Base-by-base conservation (phyloP, 2,888 invertebrate species). In the Oithona nana region DNA sequence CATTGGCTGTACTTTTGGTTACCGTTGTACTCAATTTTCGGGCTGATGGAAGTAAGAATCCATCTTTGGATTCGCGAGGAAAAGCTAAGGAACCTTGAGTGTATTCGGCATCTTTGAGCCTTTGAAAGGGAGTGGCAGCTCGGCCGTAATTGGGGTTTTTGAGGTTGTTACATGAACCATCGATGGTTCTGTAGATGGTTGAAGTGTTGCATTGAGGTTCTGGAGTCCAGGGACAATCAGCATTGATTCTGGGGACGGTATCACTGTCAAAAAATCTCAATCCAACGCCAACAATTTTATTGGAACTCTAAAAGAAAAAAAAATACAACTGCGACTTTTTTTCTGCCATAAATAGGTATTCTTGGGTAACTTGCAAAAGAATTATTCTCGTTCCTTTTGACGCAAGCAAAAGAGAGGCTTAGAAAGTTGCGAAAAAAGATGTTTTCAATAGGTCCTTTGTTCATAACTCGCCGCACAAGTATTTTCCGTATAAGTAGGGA, bases 151-250 rank as follows among this genome's bases (percentile, higher is more conserved):
- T 49, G 11, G 61, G 61, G 26, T 64, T 50, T 13, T 63, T 54
- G 24, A 66, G 58, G 55, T 64, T 66, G 26, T 66, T 66, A 60
- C 66, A 66, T 28, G 63, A 63, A 16, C 66, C 66, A 49, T 66
- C 66, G 16, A 51, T 48, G 13, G 63, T 64, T 20, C 65, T 51
- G 30, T 63, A 66, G 16, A 29, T 55, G 20, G 6, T 49, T 28
- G 29, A n/a, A 20, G 29, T 6, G 24, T 55, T 28, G 28, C 62
- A 62, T 13, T 26, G 30, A 8, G 56, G 62, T 4, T 31, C 28
- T 11, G 56, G 62, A 11, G 29, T 29, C 55, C 62, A 55, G 6
- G 62, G 62, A 56, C 62, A 62, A 1, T 22, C 16, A 1, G 22
- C 20, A 24, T 31, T 28, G 13, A 62, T 62, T 55, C 22, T 29